Evolutionary conservation across 2,888 invertebrate genomes (phyloP).

Genomic region (Hipparchia semele): DNA sequence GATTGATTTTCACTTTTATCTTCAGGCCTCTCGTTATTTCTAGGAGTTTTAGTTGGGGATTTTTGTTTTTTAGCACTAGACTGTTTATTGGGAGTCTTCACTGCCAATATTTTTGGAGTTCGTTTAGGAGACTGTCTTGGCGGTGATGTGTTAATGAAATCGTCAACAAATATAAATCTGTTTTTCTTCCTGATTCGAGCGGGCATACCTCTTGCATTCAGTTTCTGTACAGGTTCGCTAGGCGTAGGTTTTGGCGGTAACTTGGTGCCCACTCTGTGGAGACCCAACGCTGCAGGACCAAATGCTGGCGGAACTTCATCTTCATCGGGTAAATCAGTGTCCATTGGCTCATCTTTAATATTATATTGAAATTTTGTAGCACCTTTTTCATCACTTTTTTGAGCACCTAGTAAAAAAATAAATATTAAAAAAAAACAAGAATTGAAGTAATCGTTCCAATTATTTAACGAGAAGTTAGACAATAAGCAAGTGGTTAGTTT

Average conservation of each 20-base stretch:
- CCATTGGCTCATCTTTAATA: conserved; percentile 84
- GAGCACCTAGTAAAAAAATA: conserved; percentile 57
- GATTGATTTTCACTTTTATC: conserved; percentile 78
- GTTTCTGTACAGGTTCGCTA: conserved; percentile 89
- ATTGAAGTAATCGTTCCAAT: not conserved
- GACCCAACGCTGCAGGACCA: conserved; percentile 90
- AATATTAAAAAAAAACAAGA: conserved; percentile 22
- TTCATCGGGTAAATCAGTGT: conserved; percentile 85
- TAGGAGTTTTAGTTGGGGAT: conserved; percentile 81
- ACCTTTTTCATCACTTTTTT: conserved; percentile 56
- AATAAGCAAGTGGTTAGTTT: conserved; percentile 35
- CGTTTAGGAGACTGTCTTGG: conserved; percentile 89
- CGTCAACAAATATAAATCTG: conserved; percentile 94
- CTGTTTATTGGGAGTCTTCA: conserved; percentile 69
- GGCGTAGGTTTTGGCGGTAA: conserved; percentile 88
- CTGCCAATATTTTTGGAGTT: conserved; percentile 82
- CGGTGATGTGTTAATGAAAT: conserved; percentile 90
- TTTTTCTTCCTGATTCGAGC: conserved; percentile 95
- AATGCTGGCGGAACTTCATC: conserved; percentile 88
- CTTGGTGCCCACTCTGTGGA: conserved; percentile 91
- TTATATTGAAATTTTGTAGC: conserved; percentile 58
- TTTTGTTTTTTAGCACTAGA: conserved; percentile 75
- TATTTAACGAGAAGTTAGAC: conserved; percentile 26
- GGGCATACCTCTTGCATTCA: conserved; percentile 95
- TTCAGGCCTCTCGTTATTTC: conserved; percentile 68